A percentile compares a stretch with the other conserved stretches of the same genome.
These are phyloP conservation scores for Colletes gigas DNA, from an alignment of 1,140 invertebrate genomes.

Conservation along the genomic window DNA sequence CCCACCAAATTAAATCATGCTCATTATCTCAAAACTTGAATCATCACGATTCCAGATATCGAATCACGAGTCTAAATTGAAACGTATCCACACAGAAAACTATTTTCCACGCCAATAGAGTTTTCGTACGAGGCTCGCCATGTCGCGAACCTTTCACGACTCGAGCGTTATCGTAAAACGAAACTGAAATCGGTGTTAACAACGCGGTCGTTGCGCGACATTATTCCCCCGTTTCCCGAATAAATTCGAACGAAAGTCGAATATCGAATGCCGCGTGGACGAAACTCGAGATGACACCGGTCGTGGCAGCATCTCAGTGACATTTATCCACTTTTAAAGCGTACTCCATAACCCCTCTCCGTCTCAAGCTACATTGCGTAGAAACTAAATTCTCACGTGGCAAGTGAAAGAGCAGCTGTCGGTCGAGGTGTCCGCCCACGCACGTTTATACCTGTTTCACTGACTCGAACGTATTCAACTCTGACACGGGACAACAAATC, in stretches of 20 bases:
- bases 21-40: no score
- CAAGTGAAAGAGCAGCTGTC: constrained; percentile 52
- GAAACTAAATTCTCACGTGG: constrained; percentile 62
- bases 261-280: constrained; percentile 13
- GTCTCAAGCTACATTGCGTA: constrained; percentile 50
- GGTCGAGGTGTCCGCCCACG: constrained; percentile 60
- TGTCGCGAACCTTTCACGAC: no score
- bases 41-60: no score
- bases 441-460: constrained; percentile 55
- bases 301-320: constrained; percentile 26
- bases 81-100: no score
- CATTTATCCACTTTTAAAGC: constrained; percentile 44
- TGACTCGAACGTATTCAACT: constrained; percentile 50
- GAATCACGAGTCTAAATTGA: no score
- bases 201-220: neutral
- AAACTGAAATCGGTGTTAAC: neutral
- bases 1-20: no score
- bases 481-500: constrained; percentile 59
- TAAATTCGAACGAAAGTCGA: constrained; percentile 2
- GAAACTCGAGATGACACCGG: constrained; percentile 36
- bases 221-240: constrained; percentile 3
- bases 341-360: constrained; percentile 16
- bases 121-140: no score
- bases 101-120: no score
- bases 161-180: no score